These are phyloP conservation scores for Rutpela maculata DNA, from an alignment of 2,888 invertebrate species.

Conservation along the genomic window DNA sequence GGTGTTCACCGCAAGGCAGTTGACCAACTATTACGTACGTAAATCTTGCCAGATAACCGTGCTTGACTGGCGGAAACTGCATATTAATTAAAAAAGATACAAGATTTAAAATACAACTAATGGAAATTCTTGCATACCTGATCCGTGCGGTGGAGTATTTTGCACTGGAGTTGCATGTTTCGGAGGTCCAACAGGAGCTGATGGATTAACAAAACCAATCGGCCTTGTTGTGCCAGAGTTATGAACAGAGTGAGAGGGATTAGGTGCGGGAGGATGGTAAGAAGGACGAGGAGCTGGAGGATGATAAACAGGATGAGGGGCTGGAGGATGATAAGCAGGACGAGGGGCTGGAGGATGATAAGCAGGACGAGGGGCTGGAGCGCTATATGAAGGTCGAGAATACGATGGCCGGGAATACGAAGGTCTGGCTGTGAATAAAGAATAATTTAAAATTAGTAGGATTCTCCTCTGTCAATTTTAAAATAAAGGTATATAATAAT, in stretches of 20 bases:
- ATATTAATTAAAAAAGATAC: too few species aligned
- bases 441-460: too few species aligned
- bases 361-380: not conserved
- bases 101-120: too few species aligned
- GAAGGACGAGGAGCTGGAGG: too few species aligned
- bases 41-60: too few species aligned
- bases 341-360: not conserved
- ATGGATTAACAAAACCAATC: constrained; percentile 44
- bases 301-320: not conserved
- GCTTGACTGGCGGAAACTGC: too few species aligned
- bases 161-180: constrained; percentile 46
- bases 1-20: too few species aligned
- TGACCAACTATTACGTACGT: too few species aligned
- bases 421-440: too few species aligned
- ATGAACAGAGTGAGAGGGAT: constrained; percentile 34
- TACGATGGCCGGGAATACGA: too few species aligned
- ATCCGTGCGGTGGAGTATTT: constrained; percentile 12
- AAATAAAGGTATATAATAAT: too few species aligned
- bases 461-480: too few species aligned
- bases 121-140: constrained; percentile 10
- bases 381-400: not conserved
- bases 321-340: not conserved
- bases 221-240: constrained; percentile 33
- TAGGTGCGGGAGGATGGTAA: constrained; percentile 28
- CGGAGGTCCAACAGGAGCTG: constrained; percentile 52